phyloP scores from a whole-genome alignment of 2,888 invertebrate genomes.

The Iselma pallidipennis region DNA sequence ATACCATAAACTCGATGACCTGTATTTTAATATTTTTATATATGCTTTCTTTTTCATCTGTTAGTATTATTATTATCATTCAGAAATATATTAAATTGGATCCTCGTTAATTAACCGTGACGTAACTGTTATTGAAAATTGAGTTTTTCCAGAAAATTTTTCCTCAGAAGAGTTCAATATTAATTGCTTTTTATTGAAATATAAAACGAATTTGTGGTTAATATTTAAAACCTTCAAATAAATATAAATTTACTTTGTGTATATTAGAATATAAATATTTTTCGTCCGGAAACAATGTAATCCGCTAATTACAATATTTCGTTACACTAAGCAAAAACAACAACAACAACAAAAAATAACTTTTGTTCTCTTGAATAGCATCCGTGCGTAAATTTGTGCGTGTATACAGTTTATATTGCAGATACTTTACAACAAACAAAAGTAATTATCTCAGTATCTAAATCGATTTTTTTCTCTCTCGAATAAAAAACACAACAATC shows the following conservation, averaged over 20 bases:
- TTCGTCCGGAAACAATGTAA: too few species aligned
- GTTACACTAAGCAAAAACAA: too few species aligned
- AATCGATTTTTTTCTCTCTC: not conserved
- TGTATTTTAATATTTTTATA: slow-evolving; percentile 1
- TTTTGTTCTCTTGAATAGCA: not conserved
- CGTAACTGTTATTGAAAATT: slow-evolving; percentile 15
- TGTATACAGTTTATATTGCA: not conserved
- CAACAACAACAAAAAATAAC: too few species aligned
- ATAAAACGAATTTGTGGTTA: slow-evolving; percentile 19
- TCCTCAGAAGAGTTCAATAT: not conserved
- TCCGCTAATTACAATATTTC: too few species aligned
- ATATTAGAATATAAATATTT: too few species aligned
- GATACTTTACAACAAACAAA: not conserved
- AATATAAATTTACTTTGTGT: slow-evolving; percentile 20
- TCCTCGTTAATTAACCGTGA: slow-evolving; percentile 13
- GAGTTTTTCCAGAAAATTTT: not conserved
- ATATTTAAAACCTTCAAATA: slow-evolving; percentile 18
- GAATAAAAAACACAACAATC: not conserved
- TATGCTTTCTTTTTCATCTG: not conserved
- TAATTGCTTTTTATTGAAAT: slow-evolving; percentile 7
- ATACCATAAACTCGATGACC: slow-evolving; percentile 2
- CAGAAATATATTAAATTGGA: not conserved
- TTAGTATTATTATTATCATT: not conserved
- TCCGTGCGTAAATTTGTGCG: slow-evolving; percentile 1
- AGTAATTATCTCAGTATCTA: not conserved